Conservation (phyloP, 1,140 invertebrate genomes). For the Gonioctena quinquepunctata region DNA sequence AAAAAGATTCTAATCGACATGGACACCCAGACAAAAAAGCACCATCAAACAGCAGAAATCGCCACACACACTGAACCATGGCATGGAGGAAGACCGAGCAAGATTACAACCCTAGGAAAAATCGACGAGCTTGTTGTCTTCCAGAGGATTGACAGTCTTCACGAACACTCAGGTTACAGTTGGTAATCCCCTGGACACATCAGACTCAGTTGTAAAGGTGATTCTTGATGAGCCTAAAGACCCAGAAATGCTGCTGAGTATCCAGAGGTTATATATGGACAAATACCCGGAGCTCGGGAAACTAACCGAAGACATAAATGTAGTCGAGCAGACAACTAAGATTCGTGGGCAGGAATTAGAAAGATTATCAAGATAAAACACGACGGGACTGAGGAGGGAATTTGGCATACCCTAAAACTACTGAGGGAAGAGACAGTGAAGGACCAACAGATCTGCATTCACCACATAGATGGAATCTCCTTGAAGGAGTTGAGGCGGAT, state of each 20-base stretch:
- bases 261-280: conserved; percentile 14
- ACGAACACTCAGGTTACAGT: neutral
- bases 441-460: neutral
- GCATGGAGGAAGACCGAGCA: no score
- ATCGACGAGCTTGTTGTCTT: no score
- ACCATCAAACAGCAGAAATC: no score
- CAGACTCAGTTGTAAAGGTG: conserved; percentile 3
- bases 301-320: conserved; percentile 1
- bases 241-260: conserved; percentile 12
- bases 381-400: neutral
- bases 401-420: neutral
- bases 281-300: conserved; percentile 11
- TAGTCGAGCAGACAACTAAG: conserved; percentile 11
- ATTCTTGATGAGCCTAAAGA: conserved; percentile 11
- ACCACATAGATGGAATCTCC: neutral
- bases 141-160: no score
- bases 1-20: neutral
- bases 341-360: neutral
- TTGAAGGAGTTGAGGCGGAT: neutral
- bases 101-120: no score
- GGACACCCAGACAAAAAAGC: neutral
- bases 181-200: conserved; percentile 12
- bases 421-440: neutral
- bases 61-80: neutral
- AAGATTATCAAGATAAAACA: neutral